Conservation (phyloP, 2,888 invertebrate species). For the Ichneumoninae sp. region DNA sequence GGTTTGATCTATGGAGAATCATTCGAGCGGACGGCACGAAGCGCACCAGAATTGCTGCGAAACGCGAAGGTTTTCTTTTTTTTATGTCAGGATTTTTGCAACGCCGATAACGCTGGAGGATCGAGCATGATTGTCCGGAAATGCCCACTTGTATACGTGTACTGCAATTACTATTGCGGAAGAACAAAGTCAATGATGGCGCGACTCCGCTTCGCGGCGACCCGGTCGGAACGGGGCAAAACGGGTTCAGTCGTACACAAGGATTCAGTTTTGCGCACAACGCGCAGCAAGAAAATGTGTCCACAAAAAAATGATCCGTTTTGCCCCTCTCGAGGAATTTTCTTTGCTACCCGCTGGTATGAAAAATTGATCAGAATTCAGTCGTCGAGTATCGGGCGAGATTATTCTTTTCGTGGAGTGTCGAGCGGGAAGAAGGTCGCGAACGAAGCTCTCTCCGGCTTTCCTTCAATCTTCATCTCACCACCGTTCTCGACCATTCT, state of each 20-base stretch:
- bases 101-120: no score
- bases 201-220: no score
- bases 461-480: constrained; percentile 27
- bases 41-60: neutral
- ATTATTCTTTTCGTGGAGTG: constrained; percentile 45
- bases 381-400: constrained; percentile 28
- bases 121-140: no score
- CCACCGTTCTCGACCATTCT: neutral
- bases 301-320: neutral
- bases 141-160: no score
- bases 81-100: neutral
- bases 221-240: no score
- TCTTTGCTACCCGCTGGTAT: no score
- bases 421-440: constrained; percentile 8
- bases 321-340: no score
- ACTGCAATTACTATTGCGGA: no score
- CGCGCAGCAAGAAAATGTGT: no score
- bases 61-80: neutral
- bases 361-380: constrained; percentile 57
- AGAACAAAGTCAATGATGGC: no score
- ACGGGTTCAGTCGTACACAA: no score
- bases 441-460: constrained; percentile 28
- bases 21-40: neutral
- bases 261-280: no score
- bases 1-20: neutral